Evolutionary conservation across 2,113 vertebrate species (phyloP), one percentile per base, ranked within the genome.

Genomic region (Amia ocellicauda): DNA sequence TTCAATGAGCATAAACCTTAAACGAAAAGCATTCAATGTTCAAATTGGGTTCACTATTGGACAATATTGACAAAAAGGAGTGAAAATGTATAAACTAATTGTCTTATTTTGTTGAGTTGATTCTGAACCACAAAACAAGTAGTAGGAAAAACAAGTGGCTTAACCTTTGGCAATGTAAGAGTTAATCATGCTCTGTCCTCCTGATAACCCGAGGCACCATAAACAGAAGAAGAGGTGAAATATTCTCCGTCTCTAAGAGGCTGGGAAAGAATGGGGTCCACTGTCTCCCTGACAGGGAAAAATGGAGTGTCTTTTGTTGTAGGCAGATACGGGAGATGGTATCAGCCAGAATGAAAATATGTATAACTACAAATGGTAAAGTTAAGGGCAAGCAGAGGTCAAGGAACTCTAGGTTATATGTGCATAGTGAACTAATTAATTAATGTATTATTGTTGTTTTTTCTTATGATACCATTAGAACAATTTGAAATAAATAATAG

Each of bases 211-310:
- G 26, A 74, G 80, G 80, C 79, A 74, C 64, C 69, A 63, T 71
- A 80, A 85, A 83, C 80, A 82, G 57, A 69, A 69, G 60, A 69
- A 73, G 69, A 57, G 68, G 57, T 62, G 55, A 73, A 70, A 62
- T 71, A 62, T 60, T 61, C 62, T 54, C 64, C 66, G 60, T 61
- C 66, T 64, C 58, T 70, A 3, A 45, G 50, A 67, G 45, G 43
- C 43, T 27, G 22, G 28, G 69, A 8, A 58, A 50, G 62, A 63
- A 56, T 20, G 66, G 63, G 51, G 72, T 63, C 63, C 64, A 63
- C 49, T 71, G 73, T 73, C 63, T 72, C 53, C 41, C 60, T 71
- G 63, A 78, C 67, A 64, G 57, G 75, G 63, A 73, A 63, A 67
- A 36, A 78, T 71, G 62, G 69, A 19, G 58, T 65, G 58, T 42